phyloP scores from a whole-genome alignment of 1,140 invertebrate species.

The Orchestia grillus region DNA sequence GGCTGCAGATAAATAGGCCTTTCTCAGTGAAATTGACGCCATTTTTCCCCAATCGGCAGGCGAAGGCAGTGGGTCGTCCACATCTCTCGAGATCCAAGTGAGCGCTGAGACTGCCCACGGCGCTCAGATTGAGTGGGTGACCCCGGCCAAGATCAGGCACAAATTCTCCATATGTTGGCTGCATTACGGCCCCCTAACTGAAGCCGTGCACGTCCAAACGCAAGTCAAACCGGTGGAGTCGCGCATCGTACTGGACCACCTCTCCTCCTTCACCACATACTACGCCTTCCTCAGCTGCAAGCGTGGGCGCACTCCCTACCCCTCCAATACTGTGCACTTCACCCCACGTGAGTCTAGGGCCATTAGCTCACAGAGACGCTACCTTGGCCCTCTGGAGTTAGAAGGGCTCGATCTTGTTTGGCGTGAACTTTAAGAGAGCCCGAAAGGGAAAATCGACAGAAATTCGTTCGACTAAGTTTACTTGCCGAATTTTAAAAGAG shows the following conservation, averaged over 20 bases:
- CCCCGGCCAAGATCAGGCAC: constrained; percentile 47
- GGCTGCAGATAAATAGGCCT: background rate
- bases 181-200: constrained; percentile 64
- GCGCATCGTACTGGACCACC: constrained; percentile 59
- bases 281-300: constrained; percentile 65
- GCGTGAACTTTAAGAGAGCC: too few relatives aligned
- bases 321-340: constrained; percentile 65
- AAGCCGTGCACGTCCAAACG: constrained; percentile 60
- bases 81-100: constrained; percentile 60
- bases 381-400: too few relatives aligned
- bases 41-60: constrained; percentile 55
- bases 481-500: background rate
- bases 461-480: too few relatives aligned
- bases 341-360: constrained; percentile 62
- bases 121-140: constrained; percentile 60
- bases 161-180: constrained; percentile 61
- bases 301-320: constrained; percentile 59
- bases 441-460: too few relatives aligned
- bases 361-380: too few relatives aligned
- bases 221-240: constrained; percentile 57
- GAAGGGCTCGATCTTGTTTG: too few relatives aligned
- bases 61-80: constrained; percentile 10
- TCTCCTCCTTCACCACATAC: constrained; percentile 62
- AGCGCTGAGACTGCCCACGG: constrained; percentile 64
- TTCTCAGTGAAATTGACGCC: constrained; percentile 1